phyloP scores from a whole-genome alignment of 64 coral and sea anemone species.

The Stylophora pistillata region DNA sequence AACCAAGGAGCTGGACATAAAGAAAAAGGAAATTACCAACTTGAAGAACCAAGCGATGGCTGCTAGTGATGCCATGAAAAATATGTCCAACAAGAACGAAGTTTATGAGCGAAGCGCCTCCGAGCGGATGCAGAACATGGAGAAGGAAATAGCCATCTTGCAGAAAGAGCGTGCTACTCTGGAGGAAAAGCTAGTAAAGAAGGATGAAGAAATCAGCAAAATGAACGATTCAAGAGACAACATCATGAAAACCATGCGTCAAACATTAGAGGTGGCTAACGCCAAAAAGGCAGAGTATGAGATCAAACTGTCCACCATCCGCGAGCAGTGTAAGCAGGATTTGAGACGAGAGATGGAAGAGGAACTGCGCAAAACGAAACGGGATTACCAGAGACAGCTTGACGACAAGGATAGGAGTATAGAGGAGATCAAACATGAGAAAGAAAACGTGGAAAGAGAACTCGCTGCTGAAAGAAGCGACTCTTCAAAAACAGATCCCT shows the following conservation, averaged over 20 bases:
- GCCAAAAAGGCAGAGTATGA: conserved; percentile 60
- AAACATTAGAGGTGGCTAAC: conserved; percentile 46
- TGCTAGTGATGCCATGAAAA: neutral
- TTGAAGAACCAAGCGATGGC: neutral
- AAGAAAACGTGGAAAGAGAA: conserved; percentile 43
- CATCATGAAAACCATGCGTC: conserved; percentile 54
- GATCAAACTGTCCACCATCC: conserved; percentile 14
- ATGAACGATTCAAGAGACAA: conserved; percentile 45
- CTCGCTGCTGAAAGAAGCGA: conserved; percentile 29
- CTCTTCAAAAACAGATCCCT: conserved; percentile 43
- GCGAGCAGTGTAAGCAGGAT: conserved; percentile 12
- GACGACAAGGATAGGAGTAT: conserved; percentile 52
- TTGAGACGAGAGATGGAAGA: conserved; percentile 23
- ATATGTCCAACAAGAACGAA: neutral
- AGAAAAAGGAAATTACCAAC: conserved; percentile 7
- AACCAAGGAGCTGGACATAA: conserved; percentile 51
- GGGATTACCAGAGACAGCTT: conserved; percentile 27
- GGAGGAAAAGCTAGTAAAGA: conserved; percentile 9
- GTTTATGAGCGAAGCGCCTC: neutral
- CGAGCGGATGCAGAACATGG: conserved; percentile 8
- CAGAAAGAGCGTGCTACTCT: neutral
- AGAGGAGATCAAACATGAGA: conserved; percentile 43
- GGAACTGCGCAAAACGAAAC: conserved; percentile 41
- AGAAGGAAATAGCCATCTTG: conserved; percentile 59
- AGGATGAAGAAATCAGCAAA: conserved; percentile 40